Evolutionary conservation across 2,888 invertebrate species (phyloP).

Genomic region (Eristalinus sepulchralis): DNA sequence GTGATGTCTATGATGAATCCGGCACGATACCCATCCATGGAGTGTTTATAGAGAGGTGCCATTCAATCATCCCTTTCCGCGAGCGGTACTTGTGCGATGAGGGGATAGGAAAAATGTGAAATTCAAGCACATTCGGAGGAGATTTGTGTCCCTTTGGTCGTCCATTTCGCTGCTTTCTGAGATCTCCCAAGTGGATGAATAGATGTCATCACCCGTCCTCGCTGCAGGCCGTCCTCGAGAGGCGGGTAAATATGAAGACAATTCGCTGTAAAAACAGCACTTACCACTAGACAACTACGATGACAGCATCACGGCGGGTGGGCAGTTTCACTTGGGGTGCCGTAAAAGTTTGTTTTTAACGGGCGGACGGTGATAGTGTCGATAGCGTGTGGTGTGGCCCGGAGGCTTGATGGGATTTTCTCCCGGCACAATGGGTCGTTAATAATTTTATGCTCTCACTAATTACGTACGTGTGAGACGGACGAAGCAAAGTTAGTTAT

Average conservation of each 20-base stretch:
- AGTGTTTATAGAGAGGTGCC: slow-evolving; percentile 55
- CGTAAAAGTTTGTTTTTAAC: slow-evolving; percentile 57
- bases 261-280: slow-evolving; percentile 52
- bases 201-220: slow-evolving; percentile 20
- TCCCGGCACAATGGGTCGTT: slow-evolving; percentile 50
- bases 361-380: background rate
- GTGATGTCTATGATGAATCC: slow-evolving; percentile 46
- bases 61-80: slow-evolving; percentile 51
- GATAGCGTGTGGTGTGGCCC: background rate
- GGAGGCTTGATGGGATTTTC: slow-evolving; percentile 11
- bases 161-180: slow-evolving; percentile 36
- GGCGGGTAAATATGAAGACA: slow-evolving; percentile 54
- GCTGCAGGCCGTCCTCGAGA: slow-evolving; percentile 36
- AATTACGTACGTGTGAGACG: slow-evolving; percentile 50
- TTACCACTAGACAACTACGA: slow-evolving; percentile 2
- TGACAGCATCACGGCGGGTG: background rate
- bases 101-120: background rate
- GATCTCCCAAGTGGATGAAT: slow-evolving; percentile 28
- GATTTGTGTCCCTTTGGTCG: slow-evolving; percentile 11
- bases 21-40: slow-evolving; percentile 44
- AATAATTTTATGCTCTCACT: slow-evolving; percentile 56
- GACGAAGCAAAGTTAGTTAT: slow-evolving; percentile 22
- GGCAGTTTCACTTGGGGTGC: slow-evolving; percentile 5
- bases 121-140: slow-evolving; percentile 3
- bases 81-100: background rate